Conservation (phyloP, 2,888 invertebrate genomes). For the Exephanes ischioxanthus region DNA sequence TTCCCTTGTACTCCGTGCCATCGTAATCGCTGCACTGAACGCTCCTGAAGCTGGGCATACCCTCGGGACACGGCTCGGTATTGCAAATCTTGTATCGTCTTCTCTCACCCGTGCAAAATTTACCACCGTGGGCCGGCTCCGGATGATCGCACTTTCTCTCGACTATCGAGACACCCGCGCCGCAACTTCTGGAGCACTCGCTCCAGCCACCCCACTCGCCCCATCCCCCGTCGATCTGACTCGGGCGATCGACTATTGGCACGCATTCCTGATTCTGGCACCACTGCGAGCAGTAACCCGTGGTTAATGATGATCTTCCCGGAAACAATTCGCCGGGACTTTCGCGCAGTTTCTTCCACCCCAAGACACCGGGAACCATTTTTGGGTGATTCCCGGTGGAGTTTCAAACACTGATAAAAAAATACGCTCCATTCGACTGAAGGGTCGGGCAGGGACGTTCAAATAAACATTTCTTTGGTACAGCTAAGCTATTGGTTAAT, state of each 20-base stretch:
- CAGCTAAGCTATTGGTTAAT: no score
- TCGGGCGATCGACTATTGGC: conserved; percentile 87
- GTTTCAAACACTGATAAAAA: no score
- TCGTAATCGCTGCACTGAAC: conserved; percentile 85
- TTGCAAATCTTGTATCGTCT: conserved; percentile 93
- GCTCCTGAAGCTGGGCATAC: conserved; percentile 84
- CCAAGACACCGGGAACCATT: no score
- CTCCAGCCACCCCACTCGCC: conserved; percentile 88
- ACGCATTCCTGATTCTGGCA: conserved; percentile 89
- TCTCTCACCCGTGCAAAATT: conserved; percentile 88
- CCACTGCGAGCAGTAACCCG: conserved; percentile 86
- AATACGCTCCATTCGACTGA: no score
- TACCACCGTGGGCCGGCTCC: conserved; percentile 87
- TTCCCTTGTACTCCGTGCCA: conserved; percentile 88
- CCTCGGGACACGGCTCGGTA: conserved; percentile 87
- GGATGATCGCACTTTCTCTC: conserved; percentile 89
- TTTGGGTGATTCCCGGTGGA: no score
- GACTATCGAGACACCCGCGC: conserved; percentile 87
- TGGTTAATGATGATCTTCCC: conserved; percentile 35
- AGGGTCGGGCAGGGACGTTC: no score
- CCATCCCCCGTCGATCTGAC: conserved; percentile 89
- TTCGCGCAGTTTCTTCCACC: no score
- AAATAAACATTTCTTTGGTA: no score
- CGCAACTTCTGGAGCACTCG: conserved; percentile 88
- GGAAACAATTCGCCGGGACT: no score